Base-by-base conservation (phyloP, 2,888 invertebrate species). In the Eristalinus sepulchralis region DNA sequence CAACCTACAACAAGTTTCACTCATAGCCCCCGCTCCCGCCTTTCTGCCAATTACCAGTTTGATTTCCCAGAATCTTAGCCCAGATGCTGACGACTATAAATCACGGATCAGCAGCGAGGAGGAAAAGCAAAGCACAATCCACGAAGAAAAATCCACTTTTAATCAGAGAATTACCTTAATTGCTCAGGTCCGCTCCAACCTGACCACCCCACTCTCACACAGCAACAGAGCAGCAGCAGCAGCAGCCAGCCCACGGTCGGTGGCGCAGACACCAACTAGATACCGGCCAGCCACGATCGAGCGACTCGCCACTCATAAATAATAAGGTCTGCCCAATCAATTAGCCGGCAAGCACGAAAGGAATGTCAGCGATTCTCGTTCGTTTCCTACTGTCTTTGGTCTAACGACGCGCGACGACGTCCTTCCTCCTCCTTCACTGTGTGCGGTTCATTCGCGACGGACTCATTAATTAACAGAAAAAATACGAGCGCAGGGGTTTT, bases 251-350 rank as follows among this genome's bases (percentile, higher is more conserved):
- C 24, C 24, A 17, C 9, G 5, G 24, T 47, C 22, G 5, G 22
- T 11, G 6, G 1, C 22, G 3, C 53, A 31, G 24, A 72, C 63
- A 22, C 34, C 36, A 64, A 39, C 39, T 39, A 39, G 39, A 39
- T 39, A 39, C 39, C 39, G 0, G 39, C 20, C 55, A 22, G 20
- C 24, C 57, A 57, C 57, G 57, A 57, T 24, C 57, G 13, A 55
- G 55, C 13, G 71, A 63, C 24, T 8, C 33, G 57, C 39, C 63
- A 77, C 82, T 85, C 81, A 85, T 85, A 81, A 85, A 85, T 85
- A 85, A 82, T 81, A 82, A 81, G 85, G 72, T 72, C 77, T 73
- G 77, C 57, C 77, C 81, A 85, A 85, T 85, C 81, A 85, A 81
- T 85, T 85, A 85, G 85, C 68, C 63, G 20, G 68, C 77, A 78